Conservation (phyloP, 2,113 vertebrate genomes). For the Scomber scombrus region DNA sequence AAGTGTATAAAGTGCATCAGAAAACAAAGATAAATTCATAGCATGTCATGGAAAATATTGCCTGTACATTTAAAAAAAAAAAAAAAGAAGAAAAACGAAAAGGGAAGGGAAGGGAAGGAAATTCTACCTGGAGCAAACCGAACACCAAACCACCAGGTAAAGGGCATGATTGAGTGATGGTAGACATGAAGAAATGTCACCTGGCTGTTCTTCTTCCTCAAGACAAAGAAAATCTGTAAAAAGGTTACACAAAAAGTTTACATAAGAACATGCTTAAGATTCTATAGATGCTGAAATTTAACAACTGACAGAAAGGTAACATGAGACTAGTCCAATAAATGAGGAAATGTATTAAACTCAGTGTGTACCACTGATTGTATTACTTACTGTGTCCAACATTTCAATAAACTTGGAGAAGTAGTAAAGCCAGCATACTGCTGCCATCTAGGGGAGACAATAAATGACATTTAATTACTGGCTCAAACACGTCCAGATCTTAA, state of each 20-base stretch:
- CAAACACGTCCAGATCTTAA: too few relatives aligned
- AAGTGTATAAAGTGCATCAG: neutral
- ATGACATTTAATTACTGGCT: neutral
- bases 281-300: neutral
- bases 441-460: constrained; percentile 88
- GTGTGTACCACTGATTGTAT: neutral
- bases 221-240: constrained; percentile 94
- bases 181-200: constrained; percentile 97
- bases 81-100: too few relatives aligned
- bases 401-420: constrained; percentile 99
- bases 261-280: neutral
- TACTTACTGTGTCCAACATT: constrained; percentile 96
- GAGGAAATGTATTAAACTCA: neutral
- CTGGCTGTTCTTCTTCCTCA: constrained; percentile 96
- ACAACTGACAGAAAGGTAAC: neutral
- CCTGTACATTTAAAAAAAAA: neutral
- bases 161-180: constrained; percentile 98
- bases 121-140: constrained; percentile 93
- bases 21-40: neutral
- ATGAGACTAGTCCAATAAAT: neutral
- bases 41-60: neutral
- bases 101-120: neutral
- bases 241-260: neutral
- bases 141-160: constrained; percentile 99
- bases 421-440: constrained; percentile 93